Base-by-base conservation (phyloP, 2,888 invertebrate genomes). In the Drosophila borealis region DNA sequence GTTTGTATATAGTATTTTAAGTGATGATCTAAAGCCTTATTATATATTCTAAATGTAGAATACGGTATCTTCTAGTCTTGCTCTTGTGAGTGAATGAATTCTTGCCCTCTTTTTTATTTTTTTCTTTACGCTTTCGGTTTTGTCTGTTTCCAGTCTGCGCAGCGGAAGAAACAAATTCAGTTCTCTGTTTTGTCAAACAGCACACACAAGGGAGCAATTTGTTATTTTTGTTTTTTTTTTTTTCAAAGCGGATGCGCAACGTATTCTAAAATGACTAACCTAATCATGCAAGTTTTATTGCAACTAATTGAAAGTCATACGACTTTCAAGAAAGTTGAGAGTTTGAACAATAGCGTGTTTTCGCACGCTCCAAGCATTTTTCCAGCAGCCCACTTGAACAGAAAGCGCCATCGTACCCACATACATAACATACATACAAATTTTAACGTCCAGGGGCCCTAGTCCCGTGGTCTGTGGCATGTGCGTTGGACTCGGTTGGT, bases 151-250 rank as follows among this genome's bases (percentile, higher is more conserved):
- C 49, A 64, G 61, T 45, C 59, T 44, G 63, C 50, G 36, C 46
- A 75, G 78, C 82, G 82, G 85, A 85, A 81, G 73, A 73, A 75
- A 80, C 73, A 81, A 74, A 70, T 80, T 80, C 72, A 63, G 62
- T 71, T 78, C 61, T 70, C 37, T 41, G 39, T 56, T 65, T 51
- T 69, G 70, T 70, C 63, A 64, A 63, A 59, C 53, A 70, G 61
- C 46, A 51, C 49, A 67, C 61, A 60, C 59, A 54, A 70, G 57
- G 51, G 39, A 44, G 54, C 36, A 61, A 65, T 49, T 67, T 69
- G 66, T 13, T 9, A 46, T 68, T 48, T 49, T 69, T 4, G 4
- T 48, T 69, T 67, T 69, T 68, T 13, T 9, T 49, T 68, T 48
- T 49, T 66, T 17, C 17, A 21, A 33, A 64, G 65, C 86, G 81